Percentiles rank a stretch among this genome's conserved stretches.
phyloP scores from a whole-genome alignment of 2,888 invertebrate species.

The Andrena chrysosceles region DNA sequence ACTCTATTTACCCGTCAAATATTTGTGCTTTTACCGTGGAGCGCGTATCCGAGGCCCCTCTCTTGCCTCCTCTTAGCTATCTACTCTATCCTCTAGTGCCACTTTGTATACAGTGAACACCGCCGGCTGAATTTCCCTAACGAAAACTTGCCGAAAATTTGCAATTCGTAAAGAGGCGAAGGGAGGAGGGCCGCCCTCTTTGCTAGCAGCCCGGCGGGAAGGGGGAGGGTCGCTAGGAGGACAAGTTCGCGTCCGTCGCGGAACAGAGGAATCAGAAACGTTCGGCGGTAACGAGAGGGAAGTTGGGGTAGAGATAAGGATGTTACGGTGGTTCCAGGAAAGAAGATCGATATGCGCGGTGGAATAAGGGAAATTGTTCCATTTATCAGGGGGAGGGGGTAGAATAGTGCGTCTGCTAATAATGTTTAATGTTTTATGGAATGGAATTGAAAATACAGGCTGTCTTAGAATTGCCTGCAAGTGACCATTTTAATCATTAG shows the following conservation, averaged over 20 bases:
- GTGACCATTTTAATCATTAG: no score
- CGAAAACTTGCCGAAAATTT: slow-evolving; percentile 84
- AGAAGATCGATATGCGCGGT: slow-evolving; percentile 12
- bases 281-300: slow-evolving; percentile 29
- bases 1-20: slow-evolving; percentile 85
- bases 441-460: neutral
- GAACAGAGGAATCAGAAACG: slow-evolving; percentile 40
- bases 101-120: slow-evolving; percentile 83
- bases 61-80: slow-evolving; percentile 73
- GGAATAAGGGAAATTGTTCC: slow-evolving; percentile 1
- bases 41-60: slow-evolving; percentile 78
- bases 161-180: slow-evolving; percentile 82
- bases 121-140: slow-evolving; percentile 82
- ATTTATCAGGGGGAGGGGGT: neutral
- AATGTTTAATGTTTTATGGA: neutral
- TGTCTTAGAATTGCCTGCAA: no score
- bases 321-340: slow-evolving; percentile 19
- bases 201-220: slow-evolving; percentile 27
- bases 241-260: slow-evolving; percentile 51
- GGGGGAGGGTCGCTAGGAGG: slow-evolving; percentile 47
- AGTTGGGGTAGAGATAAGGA: slow-evolving; percentile 23
- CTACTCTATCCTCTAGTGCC: slow-evolving; percentile 80
- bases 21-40: slow-evolving; percentile 84
- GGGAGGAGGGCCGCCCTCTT: slow-evolving; percentile 51
- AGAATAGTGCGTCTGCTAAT: neutral